Percentiles rank a stretch among this genome's conserved stretches.
phyloP scores from a whole-genome alignment of 2,113 vertebrate genomes.

The Gnathonemus echidnorhynchus region DNA sequence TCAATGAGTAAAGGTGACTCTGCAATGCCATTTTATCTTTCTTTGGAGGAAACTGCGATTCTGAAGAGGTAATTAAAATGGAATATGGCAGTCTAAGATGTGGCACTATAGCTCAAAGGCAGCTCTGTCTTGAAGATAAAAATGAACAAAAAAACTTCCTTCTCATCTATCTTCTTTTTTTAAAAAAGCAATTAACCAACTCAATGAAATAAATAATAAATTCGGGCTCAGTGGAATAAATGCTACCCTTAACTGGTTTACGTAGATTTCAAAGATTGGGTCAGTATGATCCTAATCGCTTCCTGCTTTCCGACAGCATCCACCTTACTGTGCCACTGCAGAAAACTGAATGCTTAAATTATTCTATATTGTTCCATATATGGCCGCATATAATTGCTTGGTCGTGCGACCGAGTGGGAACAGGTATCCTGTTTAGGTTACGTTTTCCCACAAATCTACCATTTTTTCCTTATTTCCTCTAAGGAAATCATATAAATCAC shows the following conservation, averaged over 20 bases:
- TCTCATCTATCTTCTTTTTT: not conserved
- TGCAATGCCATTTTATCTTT: not conserved
- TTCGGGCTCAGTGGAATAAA: not conserved
- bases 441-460: not conserved
- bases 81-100: conserved; percentile 11
- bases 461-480: not conserved
- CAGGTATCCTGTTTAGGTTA: not conserved
- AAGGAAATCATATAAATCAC: not conserved
- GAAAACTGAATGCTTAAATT: not conserved
- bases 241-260: not conserved
- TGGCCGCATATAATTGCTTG: not conserved
- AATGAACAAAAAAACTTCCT: not conserved
- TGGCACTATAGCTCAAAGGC: not conserved
- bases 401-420: not conserved
- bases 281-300: not conserved
- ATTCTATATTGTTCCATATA: not conserved
- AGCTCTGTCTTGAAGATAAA: conserved; percentile 1
- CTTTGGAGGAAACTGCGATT: not conserved
- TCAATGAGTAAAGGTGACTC: conserved; percentile 11
- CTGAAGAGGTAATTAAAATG: conserved; percentile 21
- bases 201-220: not conserved
- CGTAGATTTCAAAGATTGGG: not conserved
- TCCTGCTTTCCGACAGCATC: not conserved
- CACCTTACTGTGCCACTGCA: not conserved
- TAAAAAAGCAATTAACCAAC: not conserved